Conservation (phyloP, 64 coral and sea anemone genomes). For the Pachyseris speciosa region DNA sequence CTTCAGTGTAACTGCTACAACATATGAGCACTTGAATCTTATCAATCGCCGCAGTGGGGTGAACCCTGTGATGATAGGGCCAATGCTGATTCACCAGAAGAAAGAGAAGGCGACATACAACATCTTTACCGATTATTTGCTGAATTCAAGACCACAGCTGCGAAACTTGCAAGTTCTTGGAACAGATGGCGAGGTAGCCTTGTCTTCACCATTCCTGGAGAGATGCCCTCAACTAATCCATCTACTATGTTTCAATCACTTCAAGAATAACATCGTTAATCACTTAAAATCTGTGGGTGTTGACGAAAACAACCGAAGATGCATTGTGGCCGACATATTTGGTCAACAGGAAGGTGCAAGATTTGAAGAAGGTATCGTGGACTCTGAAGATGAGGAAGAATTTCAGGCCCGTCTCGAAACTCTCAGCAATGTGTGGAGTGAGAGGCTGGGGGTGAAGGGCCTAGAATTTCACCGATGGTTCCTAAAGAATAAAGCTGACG, state of each 20-base stretch:
- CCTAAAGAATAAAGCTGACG: slow-evolving; percentile 20
- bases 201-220: neutral
- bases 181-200: neutral
- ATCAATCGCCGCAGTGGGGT: neutral
- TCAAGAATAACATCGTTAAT: neutral
- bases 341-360: neutral
- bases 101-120: slow-evolving; percentile 30
- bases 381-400: slow-evolving; percentile 24
- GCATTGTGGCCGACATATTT: slow-evolving; percentile 22
- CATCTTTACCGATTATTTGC: neutral
- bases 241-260: slow-evolving; percentile 19
- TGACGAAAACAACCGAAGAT: neutral
- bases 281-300: slow-evolving; percentile 12
- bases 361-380: slow-evolving; percentile 22
- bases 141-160: neutral
- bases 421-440: slow-evolving; percentile 2
- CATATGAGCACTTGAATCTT: slow-evolving; percentile 41
- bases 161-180: neutral
- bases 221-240: slow-evolving; percentile 9
- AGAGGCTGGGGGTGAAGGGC: neutral
- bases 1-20: slow-evolving; percentile 27
- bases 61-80: slow-evolving; percentile 37
- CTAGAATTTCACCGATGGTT: slow-evolving; percentile 13
- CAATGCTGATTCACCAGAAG: slow-evolving; percentile 25
- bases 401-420: neutral